Evolutionary conservation across 1,140 invertebrate genomes (phyloP).

Genomic region (Drosophila santomea): DNA sequence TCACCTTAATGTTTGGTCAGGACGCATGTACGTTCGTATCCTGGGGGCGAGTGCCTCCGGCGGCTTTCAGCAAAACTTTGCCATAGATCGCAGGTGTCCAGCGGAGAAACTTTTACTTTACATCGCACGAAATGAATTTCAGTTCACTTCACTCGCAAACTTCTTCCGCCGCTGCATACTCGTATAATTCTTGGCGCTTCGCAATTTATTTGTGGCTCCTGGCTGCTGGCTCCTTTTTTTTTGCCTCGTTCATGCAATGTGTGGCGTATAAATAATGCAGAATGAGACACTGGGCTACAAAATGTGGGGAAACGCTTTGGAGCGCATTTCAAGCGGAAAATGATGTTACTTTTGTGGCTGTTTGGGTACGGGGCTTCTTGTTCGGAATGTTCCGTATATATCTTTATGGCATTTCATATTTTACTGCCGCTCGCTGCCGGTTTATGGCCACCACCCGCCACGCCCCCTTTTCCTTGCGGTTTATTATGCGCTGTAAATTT

Average conservation of each 20-base stretch:
- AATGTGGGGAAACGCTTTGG: constrained; percentile 57
- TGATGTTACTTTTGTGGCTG: constrained; percentile 68
- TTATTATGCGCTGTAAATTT: constrained; percentile 40
- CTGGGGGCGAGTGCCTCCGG: constrained; percentile 8
- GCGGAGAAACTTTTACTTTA: constrained; percentile 37
- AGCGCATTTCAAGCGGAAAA: constrained; percentile 65
- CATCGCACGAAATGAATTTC: constrained; percentile 35
- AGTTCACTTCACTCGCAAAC: constrained; percentile 35
- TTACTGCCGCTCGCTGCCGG: constrained; percentile 33
- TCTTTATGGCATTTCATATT: constrained; percentile 71
- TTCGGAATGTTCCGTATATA: constrained; percentile 20
- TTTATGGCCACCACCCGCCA: constrained; percentile 17
- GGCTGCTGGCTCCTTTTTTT: background rate
- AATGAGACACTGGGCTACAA: constrained; percentile 28
- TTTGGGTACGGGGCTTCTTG: constrained; percentile 22
- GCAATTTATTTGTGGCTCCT: constrained; percentile 35
- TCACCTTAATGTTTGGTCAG: constrained; percentile 52
- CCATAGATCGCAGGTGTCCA: constrained; percentile 14
- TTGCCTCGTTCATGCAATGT: constrained; percentile 4
- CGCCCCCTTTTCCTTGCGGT: constrained; percentile 18
- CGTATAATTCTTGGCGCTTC: constrained; percentile 27
- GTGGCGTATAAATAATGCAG: constrained; percentile 32
- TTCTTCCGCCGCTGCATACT: constrained; percentile 22
- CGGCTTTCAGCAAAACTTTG: constrained; percentile 11
- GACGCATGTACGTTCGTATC: background rate